Conservation (phyloP, 2,113 vertebrate genomes). For the Passerina amoena region DNA sequence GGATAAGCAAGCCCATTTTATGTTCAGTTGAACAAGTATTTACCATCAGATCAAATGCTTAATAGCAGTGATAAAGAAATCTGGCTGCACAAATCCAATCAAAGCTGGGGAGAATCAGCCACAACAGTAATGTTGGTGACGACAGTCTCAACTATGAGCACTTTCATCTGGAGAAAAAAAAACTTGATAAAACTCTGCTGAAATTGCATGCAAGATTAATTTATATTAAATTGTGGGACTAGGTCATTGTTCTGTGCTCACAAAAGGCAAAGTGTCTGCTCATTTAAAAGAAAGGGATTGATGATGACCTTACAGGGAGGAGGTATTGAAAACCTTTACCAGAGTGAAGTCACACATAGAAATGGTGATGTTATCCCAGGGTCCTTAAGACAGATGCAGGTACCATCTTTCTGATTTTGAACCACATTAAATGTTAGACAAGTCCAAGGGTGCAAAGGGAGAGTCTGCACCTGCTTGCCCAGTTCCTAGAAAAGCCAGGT, state of each 20-base stretch:
- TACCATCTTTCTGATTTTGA: background rate
- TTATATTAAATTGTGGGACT: background rate
- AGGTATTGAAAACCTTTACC: background rate
- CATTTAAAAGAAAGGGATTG: background rate
- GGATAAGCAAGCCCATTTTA: slow-evolving; percentile 46
- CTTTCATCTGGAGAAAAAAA: background rate
- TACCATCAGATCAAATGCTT: slow-evolving; percentile 46
- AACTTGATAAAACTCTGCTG: background rate
- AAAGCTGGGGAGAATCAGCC: slow-evolving; percentile 20
- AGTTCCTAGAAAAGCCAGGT: background rate
- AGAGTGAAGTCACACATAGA: background rate
- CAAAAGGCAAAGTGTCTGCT: background rate
- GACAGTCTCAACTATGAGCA: background rate
- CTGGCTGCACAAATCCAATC: slow-evolving; percentile 16
- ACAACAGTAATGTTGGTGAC: background rate
- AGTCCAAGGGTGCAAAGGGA: background rate
- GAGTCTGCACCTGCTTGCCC: background rate
- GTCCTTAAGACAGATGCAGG: background rate
- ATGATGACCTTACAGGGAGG: background rate
- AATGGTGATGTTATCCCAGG: too few relatives aligned
- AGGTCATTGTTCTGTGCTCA: background rate
- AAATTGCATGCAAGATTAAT: background rate
- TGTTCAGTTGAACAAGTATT: slow-evolving; percentile 44
- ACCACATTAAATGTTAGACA: background rate
- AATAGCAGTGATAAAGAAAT: background rate